Base-by-base conservation (phyloP, 2,888 invertebrate genomes). In the Torymus auratus region DNA sequence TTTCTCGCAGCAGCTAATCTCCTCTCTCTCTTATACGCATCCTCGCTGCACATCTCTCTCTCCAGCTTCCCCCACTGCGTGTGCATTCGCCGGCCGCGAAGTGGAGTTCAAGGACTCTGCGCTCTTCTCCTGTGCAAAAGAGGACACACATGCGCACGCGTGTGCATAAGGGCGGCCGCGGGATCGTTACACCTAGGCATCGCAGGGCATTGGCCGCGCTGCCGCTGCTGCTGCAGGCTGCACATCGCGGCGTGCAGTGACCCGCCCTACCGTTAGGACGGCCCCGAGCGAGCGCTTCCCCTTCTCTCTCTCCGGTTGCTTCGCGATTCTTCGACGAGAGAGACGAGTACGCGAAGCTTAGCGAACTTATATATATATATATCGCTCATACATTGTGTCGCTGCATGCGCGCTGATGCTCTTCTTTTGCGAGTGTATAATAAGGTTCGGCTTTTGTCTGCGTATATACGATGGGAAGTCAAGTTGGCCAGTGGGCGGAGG, bases 201-300 rank as follows among this genome's bases (percentile, higher is more conserved):
- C 90, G 90, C 90, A 89, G 88, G 88, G 86, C 87, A 87, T 87
- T 86, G 86, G 88, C 91, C 73, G 28, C 2, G 28, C 28, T 28
- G 28, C 28, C 28, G 28, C 28, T 28, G 28, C 7, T 28, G 28
- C 28, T 7, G 28, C 73, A 62, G 17, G 61, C 76, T 50, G 71
- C 41, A n/a, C n/a, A n/a, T 72, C 70, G 85, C 87, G 88, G 89
- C 89, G 91, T 91, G 89, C 91, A 91, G 90, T 91, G 90, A 91
- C 91, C 91, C 90, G 90, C 91, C 91, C 91, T 91, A 91, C 91
- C 91, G 91, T 91, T 91, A 91, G 90, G 90, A 91, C 90, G 91
- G 91, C 91, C 91, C 90, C 91, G 90, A 90, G 89, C 88, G 88
- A 87, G 28, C 58, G 80, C 53, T 79, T 72, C 64, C 73, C 72